Conservation (phyloP, 2,888 invertebrate genomes). For the Drosophila paramelanica region DNA sequence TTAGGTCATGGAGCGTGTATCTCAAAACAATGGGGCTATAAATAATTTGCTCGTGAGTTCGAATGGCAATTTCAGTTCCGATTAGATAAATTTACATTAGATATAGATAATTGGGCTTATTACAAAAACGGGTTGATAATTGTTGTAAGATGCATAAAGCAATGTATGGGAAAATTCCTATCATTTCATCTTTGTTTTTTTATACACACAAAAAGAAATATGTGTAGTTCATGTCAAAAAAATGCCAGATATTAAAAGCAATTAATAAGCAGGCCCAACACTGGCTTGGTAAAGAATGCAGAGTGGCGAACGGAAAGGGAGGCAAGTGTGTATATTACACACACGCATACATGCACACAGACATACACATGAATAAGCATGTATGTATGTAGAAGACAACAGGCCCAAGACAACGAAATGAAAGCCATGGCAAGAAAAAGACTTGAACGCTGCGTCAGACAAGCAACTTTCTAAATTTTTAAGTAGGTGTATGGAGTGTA, state of each 20-base stretch:
- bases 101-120: constrained; percentile 45
- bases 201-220: constrained; percentile 5
- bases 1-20: constrained; percentile 68
- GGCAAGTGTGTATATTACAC: constrained; percentile 26
- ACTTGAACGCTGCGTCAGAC: constrained; percentile 50
- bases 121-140: constrained; percentile 69
- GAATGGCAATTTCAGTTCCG: constrained; percentile 37
- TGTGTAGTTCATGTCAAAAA: constrained; percentile 11
- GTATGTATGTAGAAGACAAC: constrained; percentile 35
- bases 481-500: constrained; percentile 77
- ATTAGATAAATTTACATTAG: constrained; percentile 23
- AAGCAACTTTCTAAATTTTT: constrained; percentile 81
- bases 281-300: constrained; percentile 58
- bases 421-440: constrained; percentile 59
- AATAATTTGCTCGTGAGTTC: constrained; percentile 57
- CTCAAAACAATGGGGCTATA: constrained; percentile 63
- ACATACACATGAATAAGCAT: not conserved
- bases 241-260: constrained; percentile 50
- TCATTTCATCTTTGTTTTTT: constrained; percentile 1
- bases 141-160: constrained; percentile 13
- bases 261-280: constrained; percentile 47
- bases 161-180: constrained; percentile 13
- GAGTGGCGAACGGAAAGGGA: constrained; percentile 36
- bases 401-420: constrained; percentile 54
- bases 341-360: constrained; percentile 2